Base-by-base conservation (phyloP, 2,113 vertebrate genomes). In the Otis tarda region DNA sequence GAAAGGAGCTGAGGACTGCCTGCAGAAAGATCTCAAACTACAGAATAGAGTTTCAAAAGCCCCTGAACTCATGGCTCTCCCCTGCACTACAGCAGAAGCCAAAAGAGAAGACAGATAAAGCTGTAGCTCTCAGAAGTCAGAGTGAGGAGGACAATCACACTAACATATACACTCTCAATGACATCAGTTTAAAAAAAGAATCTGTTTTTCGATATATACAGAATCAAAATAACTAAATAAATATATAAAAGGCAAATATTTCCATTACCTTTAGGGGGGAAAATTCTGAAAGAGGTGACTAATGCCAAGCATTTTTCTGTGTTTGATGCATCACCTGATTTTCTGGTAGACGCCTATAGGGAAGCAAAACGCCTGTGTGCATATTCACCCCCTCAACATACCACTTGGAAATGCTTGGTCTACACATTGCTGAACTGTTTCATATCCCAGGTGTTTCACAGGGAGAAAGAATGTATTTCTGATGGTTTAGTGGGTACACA, bases 61-160 rank as follows among this genome's bases (percentile, higher is more conserved):
- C 21, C 1, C 16, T 12, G 2, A 65, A 83, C 14, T 76, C 70
- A 45, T 0, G 0, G 35, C 12, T 60, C 24, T 47, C 17, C 31
- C 43, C 52, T 52, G 25, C 3, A 3, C 65, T 82, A 71, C 31
- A n/a, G 31, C 37, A 90, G 53, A 59, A 92, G 18, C 22, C 9
- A 3, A 63, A 67, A 37, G 16, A 87, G 16, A 43, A 86, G 53
- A 74, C 0, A 25, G 16, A 50, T 60, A 61, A 83, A 11, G 8
- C 1, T 63, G 17, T 11, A 76, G 22, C 33, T 55, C 43, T 63
- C n/a, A 70, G 33, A 84, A 79, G 31, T 39, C 61, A 68, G 2
- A 83, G 67, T 21, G 20, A 90, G 13, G 4, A 65, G 14, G 8
- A 82, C 31, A 56, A 79, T 13, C 9, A 76, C 35, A 76, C 20